A percentile compares a stretch with the other conserved stretches of the same genome.
phyloP scores from a whole-genome alignment of 1,140 invertebrate species.

The Drosophila ficusphila region DNA sequence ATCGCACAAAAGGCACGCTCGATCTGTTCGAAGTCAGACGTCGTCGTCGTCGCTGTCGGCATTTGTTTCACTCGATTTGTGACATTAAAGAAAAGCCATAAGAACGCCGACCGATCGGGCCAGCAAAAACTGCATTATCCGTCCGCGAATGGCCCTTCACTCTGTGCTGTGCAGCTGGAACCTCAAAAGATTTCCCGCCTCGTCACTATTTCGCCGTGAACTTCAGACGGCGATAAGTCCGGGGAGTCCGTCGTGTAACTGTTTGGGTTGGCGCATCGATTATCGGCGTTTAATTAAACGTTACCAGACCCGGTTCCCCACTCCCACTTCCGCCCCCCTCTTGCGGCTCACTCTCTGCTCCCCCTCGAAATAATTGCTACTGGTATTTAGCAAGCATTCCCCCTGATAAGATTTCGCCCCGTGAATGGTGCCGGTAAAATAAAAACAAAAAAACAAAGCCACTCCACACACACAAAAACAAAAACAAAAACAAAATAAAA shows the following conservation, averaged over 20 bases:
- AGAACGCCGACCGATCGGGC: slow-evolving; percentile 62
- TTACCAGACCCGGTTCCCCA: slow-evolving; percentile 29
- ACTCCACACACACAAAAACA: background rate
- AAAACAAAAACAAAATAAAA: slow-evolving; percentile 32
- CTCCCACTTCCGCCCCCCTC: no score
- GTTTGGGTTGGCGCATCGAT: slow-evolving; percentile 69
- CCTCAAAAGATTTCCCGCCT: background rate
- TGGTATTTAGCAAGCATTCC: slow-evolving; percentile 78
- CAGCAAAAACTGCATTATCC: slow-evolving; percentile 27
- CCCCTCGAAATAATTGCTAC: slow-evolving; percentile 72
- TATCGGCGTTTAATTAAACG: slow-evolving; percentile 79
- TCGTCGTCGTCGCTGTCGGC: slow-evolving; percentile 46
- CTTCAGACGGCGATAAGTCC: slow-evolving; percentile 42
- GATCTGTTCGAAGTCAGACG: slow-evolving; percentile 50
- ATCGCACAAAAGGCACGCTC: slow-evolving; percentile 79
- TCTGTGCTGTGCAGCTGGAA: no score
- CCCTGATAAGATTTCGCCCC: slow-evolving; percentile 56
- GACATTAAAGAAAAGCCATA: slow-evolving; percentile 76
- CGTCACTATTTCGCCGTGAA: slow-evolving; percentile 52
- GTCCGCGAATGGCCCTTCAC: slow-evolving; percentile 27
- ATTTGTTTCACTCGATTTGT: slow-evolving; percentile 80
- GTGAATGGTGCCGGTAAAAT: slow-evolving; percentile 38
- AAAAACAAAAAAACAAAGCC: background rate
- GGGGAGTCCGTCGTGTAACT: slow-evolving; percentile 54
- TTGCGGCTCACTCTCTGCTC: slow-evolving; percentile 1